These are phyloP conservation scores for Lithophane socia DNA, from an alignment of 2,888 invertebrate species.

Conservation along the genomic window DNA sequence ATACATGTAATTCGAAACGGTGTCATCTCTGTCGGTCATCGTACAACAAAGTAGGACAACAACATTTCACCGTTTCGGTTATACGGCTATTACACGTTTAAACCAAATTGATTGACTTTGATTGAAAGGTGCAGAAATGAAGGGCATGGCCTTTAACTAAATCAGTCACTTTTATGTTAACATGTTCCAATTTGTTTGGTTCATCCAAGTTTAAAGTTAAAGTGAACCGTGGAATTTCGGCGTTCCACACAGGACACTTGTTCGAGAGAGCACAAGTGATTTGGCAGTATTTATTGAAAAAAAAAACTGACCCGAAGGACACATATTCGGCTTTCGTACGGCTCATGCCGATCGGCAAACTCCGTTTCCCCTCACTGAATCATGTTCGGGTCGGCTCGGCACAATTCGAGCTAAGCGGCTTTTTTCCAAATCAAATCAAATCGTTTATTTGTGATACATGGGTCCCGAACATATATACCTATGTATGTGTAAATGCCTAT, in stretches of 20 bases:
- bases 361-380: not conserved
- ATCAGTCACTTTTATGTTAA: not conserved
- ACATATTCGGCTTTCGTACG: not conserved
- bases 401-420: not conserved
- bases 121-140: slow-evolving; percentile 1
- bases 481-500: no score
- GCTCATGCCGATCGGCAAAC: not conserved
- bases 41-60: slow-evolving; percentile 37
- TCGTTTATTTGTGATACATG: no score
- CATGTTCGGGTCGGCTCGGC: not conserved
- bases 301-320: not conserved
- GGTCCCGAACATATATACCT: not conserved
- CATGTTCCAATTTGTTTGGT: not conserved
- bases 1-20: slow-evolving; percentile 37
- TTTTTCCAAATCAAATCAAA: no score
- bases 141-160: not conserved
- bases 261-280: not conserved
- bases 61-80: slow-evolving; percentile 37
- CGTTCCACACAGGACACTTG: not conserved
- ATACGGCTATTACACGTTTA: slow-evolving; percentile 5
- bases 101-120: slow-evolving; percentile 13
- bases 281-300: not conserved
- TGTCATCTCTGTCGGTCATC: slow-evolving; percentile 57
- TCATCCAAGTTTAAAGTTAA: not conserved
- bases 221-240: not conserved